Percentiles rank a stretch among this genome's conserved stretches.
Conservation (phyloP, 2,113 vertebrate genomes). For the Notechis scutatus region DNA sequence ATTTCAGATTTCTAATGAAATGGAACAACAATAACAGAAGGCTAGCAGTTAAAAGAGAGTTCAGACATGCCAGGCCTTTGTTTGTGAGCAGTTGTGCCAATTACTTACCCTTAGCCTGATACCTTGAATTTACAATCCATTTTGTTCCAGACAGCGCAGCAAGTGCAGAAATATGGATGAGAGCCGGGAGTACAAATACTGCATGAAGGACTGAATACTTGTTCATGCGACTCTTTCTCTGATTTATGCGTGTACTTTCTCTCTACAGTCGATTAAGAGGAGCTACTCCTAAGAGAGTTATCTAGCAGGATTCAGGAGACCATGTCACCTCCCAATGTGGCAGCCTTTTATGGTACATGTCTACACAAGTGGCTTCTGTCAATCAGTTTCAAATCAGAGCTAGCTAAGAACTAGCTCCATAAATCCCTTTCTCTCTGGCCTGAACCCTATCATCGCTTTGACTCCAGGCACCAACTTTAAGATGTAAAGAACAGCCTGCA, state of each 20-base stretch:
- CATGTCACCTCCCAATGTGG: background rate
- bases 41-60: background rate
- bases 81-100: background rate
- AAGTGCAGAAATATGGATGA: background rate
- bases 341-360: background rate
- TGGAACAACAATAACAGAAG: background rate
- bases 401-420: background rate
- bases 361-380: background rate
- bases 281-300: background rate
- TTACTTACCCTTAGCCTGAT: background rate
- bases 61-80: background rate
- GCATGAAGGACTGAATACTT: background rate
- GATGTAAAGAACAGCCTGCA: background rate
- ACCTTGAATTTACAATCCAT: background rate
- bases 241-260: background rate
- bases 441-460: background rate
- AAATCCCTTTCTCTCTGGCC: background rate
- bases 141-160: background rate
- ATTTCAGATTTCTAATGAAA: background rate
- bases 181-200: background rate
- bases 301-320: background rate
- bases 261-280: background rate
- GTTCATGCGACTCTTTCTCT: background rate
- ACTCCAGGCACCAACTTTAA: background rate
- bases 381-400: background rate